Base-by-base conservation (phyloP, 2,888 invertebrate species). In the Zonitis immaculata region DNA sequence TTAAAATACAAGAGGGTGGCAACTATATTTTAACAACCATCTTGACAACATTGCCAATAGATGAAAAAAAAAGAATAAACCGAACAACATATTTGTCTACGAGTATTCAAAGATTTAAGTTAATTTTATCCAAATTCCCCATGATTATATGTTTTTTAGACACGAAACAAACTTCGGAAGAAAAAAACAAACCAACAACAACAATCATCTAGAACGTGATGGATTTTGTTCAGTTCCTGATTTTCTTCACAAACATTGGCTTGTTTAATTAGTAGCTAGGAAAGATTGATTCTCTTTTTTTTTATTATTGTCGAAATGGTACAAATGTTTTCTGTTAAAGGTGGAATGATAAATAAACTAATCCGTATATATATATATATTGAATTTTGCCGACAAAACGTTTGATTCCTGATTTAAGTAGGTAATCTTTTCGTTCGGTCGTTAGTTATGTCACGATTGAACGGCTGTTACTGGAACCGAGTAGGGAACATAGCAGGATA, bases 401-500 rank as follows among this genome's bases (percentile, higher is more conserved):
- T 39, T 54, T 49, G 51, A 51, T 55, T 51, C 44, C 52, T 49
- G 52, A 52, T 52, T 55, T 55, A 55, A 56, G 56, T 52, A 56
- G 56, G 56, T 55, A 55, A 55, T 55, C 55, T 55, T 55, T 48
- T 45, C 44, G 51, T 48, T 51, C 39, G 30, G 51, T 49, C 35
- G 49, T 52, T 49, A 56, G 52, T 52, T n/a, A n/a, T 46, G 51
- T 56, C 52, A 56, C 49, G 51, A 56, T 45, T 56, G 46, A 52
- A 49, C 56, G 56, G 49, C 49, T 56, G 56, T 49, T 48, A 49
- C 56, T 46, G 56, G 55, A 55, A 52, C 43, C n/a, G n/a, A 52
- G 55, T 52, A 52, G 55, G 52, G 49, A n/a, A n/a, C n/a, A 52
- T 48, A 46, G 44, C 56, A 52, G 56, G 52, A 56, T 56, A 56